A percentile compares a stretch with the other conserved stretches of the same genome.
These are phyloP conservation scores for Oryzias javanicus DNA, from an alignment of 2,113 vertebrate species.

Conservation along the genomic window DNA sequence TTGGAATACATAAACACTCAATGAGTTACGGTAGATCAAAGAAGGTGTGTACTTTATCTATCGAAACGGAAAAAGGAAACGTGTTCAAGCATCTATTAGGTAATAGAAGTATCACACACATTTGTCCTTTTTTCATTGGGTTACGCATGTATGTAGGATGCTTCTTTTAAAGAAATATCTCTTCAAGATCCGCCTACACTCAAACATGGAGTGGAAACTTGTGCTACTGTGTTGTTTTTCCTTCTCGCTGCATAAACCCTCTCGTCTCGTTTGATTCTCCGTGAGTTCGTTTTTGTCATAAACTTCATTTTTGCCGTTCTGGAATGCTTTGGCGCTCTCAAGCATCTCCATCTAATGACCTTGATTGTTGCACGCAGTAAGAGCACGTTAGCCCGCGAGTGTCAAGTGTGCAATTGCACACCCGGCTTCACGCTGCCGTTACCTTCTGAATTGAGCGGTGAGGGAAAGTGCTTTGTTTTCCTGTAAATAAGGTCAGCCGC, in stretches of 20 bases:
- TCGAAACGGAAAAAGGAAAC: too few species aligned
- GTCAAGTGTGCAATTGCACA: conserved; percentile 23
- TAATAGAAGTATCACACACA: too few species aligned
- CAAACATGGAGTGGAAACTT: too few species aligned
- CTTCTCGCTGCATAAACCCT: background rate
- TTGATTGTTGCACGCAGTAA: background rate
- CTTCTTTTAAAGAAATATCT: too few species aligned
- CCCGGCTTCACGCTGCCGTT: conserved; percentile 11
- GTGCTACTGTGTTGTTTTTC: too few species aligned
- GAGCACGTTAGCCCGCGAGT: conserved; percentile 1
- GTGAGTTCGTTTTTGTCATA: background rate
- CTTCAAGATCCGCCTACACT: too few species aligned
- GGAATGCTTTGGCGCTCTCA: background rate
- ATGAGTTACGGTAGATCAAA: too few species aligned
- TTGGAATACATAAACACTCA: too few species aligned
- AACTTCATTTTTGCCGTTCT: conserved; percentile 6
- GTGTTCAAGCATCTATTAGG: too few species aligned
- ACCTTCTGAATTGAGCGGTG: conserved; percentile 38
- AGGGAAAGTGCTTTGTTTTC: conserved; percentile 12
- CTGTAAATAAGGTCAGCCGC: conserved; percentile 7
- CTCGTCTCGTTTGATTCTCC: background rate
- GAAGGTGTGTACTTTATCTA: too few species aligned
- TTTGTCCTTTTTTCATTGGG: too few species aligned
- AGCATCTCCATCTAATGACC: background rate
- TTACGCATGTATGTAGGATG: too few species aligned